Conservation (phyloP, 1,140 invertebrate genomes). For the Drosophila nigrodunni region DNA sequence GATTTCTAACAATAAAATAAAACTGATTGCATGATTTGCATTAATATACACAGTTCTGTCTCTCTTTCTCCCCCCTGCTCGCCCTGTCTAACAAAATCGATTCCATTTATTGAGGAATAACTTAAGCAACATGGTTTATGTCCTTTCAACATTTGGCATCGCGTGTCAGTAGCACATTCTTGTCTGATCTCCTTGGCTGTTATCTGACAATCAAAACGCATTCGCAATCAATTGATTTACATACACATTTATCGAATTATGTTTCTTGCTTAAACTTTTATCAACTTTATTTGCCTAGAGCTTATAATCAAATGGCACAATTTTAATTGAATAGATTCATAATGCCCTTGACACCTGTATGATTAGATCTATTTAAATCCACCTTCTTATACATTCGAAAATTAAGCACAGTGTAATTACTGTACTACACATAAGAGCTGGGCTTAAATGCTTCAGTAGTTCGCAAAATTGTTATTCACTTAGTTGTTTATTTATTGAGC, state of each 20-base stretch:
- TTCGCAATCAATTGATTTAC: constrained; percentile 80
- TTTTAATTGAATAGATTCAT: too few relatives aligned
- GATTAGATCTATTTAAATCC: too few relatives aligned
- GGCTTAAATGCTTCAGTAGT: too few relatives aligned
- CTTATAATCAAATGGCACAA: too few relatives aligned
- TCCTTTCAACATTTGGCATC: constrained; percentile 33
- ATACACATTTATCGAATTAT: constrained; percentile 20
- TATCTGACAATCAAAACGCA: constrained; percentile 77
- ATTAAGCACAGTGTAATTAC: too few relatives aligned
- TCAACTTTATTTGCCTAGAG: too few relatives aligned
- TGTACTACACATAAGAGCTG: too few relatives aligned
- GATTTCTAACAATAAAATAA: constrained; percentile 65
- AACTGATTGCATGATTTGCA: constrained; percentile 62
- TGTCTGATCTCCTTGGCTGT: constrained; percentile 20
- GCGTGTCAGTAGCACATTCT: constrained; percentile 48
- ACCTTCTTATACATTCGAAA: too few relatives aligned
- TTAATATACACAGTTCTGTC: constrained; percentile 60
- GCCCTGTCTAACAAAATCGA: constrained; percentile 39
- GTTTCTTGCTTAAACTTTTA: neutral
- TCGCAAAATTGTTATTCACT: too few relatives aligned
- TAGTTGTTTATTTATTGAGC: neutral
- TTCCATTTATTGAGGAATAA: constrained; percentile 20
- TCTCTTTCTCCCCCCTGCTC: too few relatives aligned
- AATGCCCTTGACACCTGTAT: too few relatives aligned
- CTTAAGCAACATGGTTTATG: neutral